Percentiles rank a stretch among this genome's conserved stretches.
These are phyloP conservation scores for Chloromyia formosa DNA, from an alignment of 2,888 invertebrate genomes.

Conservation along the genomic window DNA sequence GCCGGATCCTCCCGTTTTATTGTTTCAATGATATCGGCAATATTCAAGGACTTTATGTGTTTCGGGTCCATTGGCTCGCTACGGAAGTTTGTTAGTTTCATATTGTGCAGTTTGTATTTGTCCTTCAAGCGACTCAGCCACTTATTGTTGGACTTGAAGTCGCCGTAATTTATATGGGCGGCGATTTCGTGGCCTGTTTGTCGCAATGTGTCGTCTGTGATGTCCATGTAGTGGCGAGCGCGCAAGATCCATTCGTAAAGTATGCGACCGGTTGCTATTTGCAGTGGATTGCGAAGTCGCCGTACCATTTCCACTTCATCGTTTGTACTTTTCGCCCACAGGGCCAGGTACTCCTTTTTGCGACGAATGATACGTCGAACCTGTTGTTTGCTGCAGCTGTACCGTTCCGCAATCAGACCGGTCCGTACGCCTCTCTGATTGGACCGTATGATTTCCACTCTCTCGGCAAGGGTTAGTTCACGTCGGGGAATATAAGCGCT, in stretches of 20 bases:
- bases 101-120: conserved; percentile 20
- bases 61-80: background rate
- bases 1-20: conserved; percentile 3
- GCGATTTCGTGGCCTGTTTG: conserved; percentile 19
- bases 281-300: conserved; percentile 22
- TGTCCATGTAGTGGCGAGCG: conserved; percentile 27
- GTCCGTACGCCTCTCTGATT: background rate
- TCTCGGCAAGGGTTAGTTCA: conserved; percentile 4
- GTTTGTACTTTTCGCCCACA: conserved; percentile 29
- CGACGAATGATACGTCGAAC: conserved; percentile 38
- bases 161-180: conserved; percentile 1
- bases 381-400: conserved; percentile 24
- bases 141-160: conserved; percentile 30
- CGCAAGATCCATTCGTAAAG: conserved; percentile 33
- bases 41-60: conserved; percentile 6
- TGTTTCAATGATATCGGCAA: conserved; percentile 8
- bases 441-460: background rate
- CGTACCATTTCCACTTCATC: conserved; percentile 3
- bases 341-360: conserved; percentile 33
- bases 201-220: conserved; percentile 28
- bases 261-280: conserved; percentile 5
- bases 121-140: conserved; percentile 34
- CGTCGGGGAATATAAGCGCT: background rate
- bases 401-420: background rate
- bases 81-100: background rate